Evolutionary conservation across 1,140 invertebrate genomes (phyloP).

Genomic region (Megathymus violae): DNA sequence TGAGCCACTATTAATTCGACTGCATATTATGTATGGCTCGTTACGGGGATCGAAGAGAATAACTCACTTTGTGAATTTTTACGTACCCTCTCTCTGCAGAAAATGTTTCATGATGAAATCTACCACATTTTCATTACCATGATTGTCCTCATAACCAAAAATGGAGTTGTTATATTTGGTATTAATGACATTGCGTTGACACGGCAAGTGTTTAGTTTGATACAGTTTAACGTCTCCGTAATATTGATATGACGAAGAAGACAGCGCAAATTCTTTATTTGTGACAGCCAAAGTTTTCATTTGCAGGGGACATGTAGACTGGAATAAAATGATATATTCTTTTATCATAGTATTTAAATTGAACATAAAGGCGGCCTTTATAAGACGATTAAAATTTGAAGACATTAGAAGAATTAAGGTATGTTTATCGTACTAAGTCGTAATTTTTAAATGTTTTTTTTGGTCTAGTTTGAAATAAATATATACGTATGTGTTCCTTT

Average conservation of each 20-base stretch:
- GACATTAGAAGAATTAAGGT: too few relatives aligned
- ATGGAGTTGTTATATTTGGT: constrained; percentile 83
- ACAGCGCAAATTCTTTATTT: constrained; percentile 77
- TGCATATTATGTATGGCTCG: too few relatives aligned
- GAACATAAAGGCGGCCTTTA: too few relatives aligned
- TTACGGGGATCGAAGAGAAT: too few relatives aligned
- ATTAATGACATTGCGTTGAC: constrained; percentile 80
- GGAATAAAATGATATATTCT: constrained; percentile 59
- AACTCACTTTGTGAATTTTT: too few relatives aligned
- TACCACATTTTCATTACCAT: constrained; percentile 66
- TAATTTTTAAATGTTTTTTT: too few relatives aligned
- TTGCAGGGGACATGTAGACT: constrained; percentile 84
- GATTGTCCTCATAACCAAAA: constrained; percentile 54
- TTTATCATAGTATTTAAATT: too few relatives aligned
- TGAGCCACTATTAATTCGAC: too few relatives aligned
- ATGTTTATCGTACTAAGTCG: too few relatives aligned
- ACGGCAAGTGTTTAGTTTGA: constrained; percentile 85
- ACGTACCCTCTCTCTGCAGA: constrained; percentile 84
- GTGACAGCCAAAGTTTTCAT: constrained; percentile 86
- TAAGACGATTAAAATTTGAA: too few relatives aligned
- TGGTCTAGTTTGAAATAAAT: too few relatives aligned
- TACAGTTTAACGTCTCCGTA: constrained; percentile 84
- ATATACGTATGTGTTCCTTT: too few relatives aligned
- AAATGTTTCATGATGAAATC: constrained; percentile 84
- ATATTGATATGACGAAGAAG: constrained; percentile 80